Base-by-base conservation (phyloP, 2,113 vertebrate genomes). In the Polyodon spathula region DNA sequence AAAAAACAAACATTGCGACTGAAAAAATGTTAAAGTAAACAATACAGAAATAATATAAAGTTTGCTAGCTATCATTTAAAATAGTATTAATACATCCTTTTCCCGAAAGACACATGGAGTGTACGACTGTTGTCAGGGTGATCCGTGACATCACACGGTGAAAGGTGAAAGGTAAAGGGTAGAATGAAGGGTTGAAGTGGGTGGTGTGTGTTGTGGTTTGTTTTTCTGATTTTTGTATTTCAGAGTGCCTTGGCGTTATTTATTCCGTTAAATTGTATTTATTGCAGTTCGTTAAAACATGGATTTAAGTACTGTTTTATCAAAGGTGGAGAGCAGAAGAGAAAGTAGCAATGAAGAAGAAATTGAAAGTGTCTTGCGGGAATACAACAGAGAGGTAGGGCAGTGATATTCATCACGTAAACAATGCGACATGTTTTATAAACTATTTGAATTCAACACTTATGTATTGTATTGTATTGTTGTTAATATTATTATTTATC, bases 351-450 rank as follows among this genome's bases (percentile, higher is more conserved):
- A 73, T 62, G 78, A 76, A 4, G 71, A 76, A 48, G 76, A 77
- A 6, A 61, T 64, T 3, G 74, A 80, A 37, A 65, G 55, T 63
- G 68, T 80, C 43, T 66, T 88, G 39, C 70, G 56, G 56, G 71
- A 72, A 54, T 88, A 66, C 58, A 88, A 84, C 64, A 62, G 46
- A 16, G 81, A 88, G 82, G 86, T 88, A 65, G 75, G 74, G 40
- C 27, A 37, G n/a, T 14, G 6, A 27, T 27, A 27, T 27, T 27
- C 27, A 27, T 27, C 27, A 27, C 27, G 27, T 27, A 27, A 27
- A 27, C 27, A 27, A 27, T 27, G n/a, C n/a, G n/a, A n/a, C n/a
- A n/a, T n/a, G n/a, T n/a, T n/a, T n/a, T n/a, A n/a, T n/a, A n/a
- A n/a, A n/a, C n/a, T n/a, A n/a, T n/a, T n/a, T n/a, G n/a, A n/a